Evolutionary conservation across 2,888 invertebrate species (phyloP).

Genomic region (Harpalus rufipes): DNA sequence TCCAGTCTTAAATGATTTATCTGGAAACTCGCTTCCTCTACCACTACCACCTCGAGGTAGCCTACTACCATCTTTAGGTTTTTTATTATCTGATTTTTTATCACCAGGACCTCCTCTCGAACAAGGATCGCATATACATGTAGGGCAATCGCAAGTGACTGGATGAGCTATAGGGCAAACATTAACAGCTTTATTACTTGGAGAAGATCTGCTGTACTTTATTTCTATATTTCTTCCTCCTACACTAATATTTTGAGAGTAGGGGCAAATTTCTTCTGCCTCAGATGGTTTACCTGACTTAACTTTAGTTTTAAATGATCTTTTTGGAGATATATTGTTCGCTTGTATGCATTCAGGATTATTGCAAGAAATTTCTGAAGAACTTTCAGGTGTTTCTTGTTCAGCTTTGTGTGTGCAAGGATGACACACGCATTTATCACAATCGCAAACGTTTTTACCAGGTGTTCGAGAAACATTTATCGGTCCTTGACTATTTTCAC

Average conservation of each 20-base stretch:
- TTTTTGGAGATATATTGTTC: too few relatives aligned
- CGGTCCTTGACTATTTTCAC: too few relatives aligned
- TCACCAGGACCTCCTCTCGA: not conserved
- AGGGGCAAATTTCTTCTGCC: not conserved
- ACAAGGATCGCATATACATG: constrained; percentile 58
- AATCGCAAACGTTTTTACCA: constrained; percentile 39
- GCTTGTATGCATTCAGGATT: too few relatives aligned
- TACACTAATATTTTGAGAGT: not conserved
- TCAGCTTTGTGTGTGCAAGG: constrained; percentile 8
- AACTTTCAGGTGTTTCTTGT: too few relatives aligned
- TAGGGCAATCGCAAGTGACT: constrained; percentile 59
- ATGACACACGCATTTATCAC: constrained; percentile 59
- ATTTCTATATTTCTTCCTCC: constrained; percentile 10
- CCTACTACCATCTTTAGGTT: too few relatives aligned
- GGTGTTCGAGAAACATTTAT: too few relatives aligned
- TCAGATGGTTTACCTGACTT: not conserved
- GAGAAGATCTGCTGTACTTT: constrained; percentile 34
- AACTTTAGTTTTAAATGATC: too few relatives aligned
- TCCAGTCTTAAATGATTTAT: too few relatives aligned
- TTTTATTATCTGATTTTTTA: too few relatives aligned
- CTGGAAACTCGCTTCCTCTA: too few relatives aligned
- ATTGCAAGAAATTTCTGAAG: too few relatives aligned
- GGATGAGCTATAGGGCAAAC: constrained; percentile 34
- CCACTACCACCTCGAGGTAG: too few relatives aligned
- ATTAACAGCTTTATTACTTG: constrained; percentile 23